A percentile compares a stretch with the other conserved stretches of the same genome.
phyloP scores from a whole-genome alignment of 2,797 vertebrate genomes.

The Prunella strophiata region DNA sequence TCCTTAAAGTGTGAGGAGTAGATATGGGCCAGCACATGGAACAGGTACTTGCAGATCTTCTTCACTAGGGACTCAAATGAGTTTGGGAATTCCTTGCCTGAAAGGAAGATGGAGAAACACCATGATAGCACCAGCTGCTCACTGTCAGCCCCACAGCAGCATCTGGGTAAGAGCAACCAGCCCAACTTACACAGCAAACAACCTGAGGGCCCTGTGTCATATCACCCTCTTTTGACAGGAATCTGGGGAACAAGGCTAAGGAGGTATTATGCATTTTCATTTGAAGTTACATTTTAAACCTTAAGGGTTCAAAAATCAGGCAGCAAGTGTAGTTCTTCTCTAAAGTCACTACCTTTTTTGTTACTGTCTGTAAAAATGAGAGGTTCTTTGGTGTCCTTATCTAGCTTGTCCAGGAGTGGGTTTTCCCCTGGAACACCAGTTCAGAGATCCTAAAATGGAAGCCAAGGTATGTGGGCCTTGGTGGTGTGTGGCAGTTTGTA shows the following conservation, averaged over 20 bases:
- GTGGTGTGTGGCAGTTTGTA: neutral
- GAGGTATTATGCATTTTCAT: neutral
- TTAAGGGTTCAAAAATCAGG: neutral
- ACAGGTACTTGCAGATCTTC: conserved; percentile 96
- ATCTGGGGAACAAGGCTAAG: neutral
- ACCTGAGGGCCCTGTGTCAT: neutral
- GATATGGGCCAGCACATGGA: conserved; percentile 98
- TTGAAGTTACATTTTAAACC: neutral
- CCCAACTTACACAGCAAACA: neutral
- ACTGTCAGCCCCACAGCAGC: neutral
- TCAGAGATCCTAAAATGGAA: neutral
- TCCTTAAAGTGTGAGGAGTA: conserved; percentile 99
- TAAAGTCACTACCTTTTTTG: neutral
- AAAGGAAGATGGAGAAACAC: conserved; percentile 10
- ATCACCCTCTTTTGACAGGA: neutral
- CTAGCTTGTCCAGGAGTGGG: neutral
- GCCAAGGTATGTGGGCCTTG: neutral
- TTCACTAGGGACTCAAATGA: conserved; percentile 96
- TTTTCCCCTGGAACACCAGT: neutral
- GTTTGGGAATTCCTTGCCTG: conserved; percentile 97
- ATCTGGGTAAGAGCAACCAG: neutral
- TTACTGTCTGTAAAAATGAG: neutral
- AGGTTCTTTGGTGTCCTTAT: neutral
- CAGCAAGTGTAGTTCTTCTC: neutral
- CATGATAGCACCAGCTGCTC: neutral